Evolutionary conservation across 2,113 vertebrate genomes (phyloP), one percentile per base, ranked within the genome.

Genomic region (Agapornis roseicollis): DNA sequence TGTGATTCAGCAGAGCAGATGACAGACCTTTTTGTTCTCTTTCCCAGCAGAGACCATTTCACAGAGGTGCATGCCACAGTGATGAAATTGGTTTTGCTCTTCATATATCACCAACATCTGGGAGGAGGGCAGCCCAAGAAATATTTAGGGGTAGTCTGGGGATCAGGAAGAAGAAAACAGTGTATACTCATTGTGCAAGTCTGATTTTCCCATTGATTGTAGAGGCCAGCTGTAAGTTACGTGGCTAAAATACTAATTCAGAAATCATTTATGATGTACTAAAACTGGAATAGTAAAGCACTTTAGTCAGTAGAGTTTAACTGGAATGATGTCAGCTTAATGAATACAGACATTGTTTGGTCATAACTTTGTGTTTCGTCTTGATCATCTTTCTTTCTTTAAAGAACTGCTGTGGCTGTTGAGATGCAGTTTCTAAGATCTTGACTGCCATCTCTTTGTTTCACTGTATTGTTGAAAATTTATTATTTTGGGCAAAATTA

Each of bases 41-140:
- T 78, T 78, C 58, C 18, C 39, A 70, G 49, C 7, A 2, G 9
- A 27, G 35, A 7, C 64, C 0, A 0, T 17, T 69, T 89, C 42
- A 87, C 20, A 60, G 53, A 60, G 25, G 42, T n/a, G 16, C 3
- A 4, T 22, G 17, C 8, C 23, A 27, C 17, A 55, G 70, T 0
- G 0, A 17, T 37, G 17, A 72, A 60, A 55, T 16, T 22, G 11
- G 25, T 31, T 92, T 87, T 53, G 19, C 41, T 53, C 7, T 66
- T 85, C 0, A 0, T 78, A 28, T 90, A 86, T 74, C 64, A 47
- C 9, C 1, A 4, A 14, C 19, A 15, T 74, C 13, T 53, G 15
- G 8, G 6, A 63, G 27, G 6, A 22, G 10, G 17, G 4, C 41
- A 90, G 73, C 33, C 66, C 25, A 37, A 50, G n/a, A 80, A 44